A percentile compares a stretch with the other conserved stretches of the same genome.
These are phyloP conservation scores for Ostrea edulis DNA, from an alignment of 1,140 invertebrate genomes.

Conservation along the genomic window DNA sequence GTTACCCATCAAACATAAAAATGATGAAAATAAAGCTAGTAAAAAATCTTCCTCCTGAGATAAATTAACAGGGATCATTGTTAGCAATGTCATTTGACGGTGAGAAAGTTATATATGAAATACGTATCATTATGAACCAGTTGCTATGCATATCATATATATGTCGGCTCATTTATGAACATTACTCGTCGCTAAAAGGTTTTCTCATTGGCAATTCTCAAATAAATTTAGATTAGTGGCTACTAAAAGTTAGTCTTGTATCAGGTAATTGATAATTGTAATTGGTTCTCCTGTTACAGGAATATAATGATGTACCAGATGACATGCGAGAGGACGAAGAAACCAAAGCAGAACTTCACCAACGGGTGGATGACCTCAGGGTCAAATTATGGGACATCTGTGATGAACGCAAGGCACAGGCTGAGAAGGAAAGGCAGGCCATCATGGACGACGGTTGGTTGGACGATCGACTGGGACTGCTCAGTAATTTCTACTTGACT, in stretches of 20 bases:
- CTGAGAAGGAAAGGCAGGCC: slow-evolving; percentile 75
- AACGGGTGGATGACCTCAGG: slow-evolving; percentile 78
- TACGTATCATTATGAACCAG: no score
- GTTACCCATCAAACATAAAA: no score
- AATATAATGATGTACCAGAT: slow-evolving; percentile 78
- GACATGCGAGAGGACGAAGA: slow-evolving; percentile 79
- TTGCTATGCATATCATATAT: no score
- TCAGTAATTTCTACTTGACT: slow-evolving; percentile 79
- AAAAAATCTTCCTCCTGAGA: no score
- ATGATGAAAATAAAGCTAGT: no score
- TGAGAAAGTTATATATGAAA: no score
- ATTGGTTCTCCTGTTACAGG: slow-evolving; percentile 57
- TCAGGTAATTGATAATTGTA: no score
- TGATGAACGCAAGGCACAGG: slow-evolving; percentile 78
- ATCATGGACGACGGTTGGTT: slow-evolving; percentile 79
- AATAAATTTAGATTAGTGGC: no score
- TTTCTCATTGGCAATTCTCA: no score
- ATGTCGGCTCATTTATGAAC: background rate
- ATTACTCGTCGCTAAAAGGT: background rate
- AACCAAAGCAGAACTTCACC: slow-evolving; percentile 77
- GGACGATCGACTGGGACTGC: slow-evolving; percentile 77
- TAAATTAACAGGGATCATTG: no score
- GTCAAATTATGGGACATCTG: slow-evolving; percentile 79
- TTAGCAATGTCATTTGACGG: no score
- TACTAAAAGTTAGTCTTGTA: no score